Conservation (phyloP, 2,113 vertebrate species). For the Toxostoma redivivum region DNA sequence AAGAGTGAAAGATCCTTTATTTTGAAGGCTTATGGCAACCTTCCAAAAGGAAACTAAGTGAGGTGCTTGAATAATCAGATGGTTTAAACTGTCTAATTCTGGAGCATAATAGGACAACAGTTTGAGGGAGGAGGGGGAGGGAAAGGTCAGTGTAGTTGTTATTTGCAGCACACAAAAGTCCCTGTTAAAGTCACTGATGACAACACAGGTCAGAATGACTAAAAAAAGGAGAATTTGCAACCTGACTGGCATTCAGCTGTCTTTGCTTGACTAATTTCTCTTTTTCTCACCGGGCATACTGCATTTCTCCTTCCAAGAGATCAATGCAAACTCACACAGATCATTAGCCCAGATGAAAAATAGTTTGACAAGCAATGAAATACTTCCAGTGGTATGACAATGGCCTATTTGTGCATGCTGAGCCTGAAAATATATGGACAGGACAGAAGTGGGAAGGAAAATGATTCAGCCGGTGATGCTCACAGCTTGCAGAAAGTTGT, state of each 20-base stretch:
- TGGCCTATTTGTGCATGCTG: not conserved
- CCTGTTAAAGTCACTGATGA: not conserved
- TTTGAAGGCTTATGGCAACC: not conserved
- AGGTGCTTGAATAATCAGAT: not conserved
- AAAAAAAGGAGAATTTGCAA: not conserved
- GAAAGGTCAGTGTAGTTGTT: not conserved
- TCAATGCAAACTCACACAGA: not conserved
- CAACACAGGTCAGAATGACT: not conserved
- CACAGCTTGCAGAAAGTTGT: not conserved
- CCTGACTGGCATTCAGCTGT: not conserved
- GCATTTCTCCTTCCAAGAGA: not conserved
- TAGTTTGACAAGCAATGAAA: slow-evolving; percentile 19
- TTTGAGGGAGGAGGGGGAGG: not conserved
- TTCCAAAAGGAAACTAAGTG: not conserved
- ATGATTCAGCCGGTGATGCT: not conserved
- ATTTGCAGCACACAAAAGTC: not conserved
- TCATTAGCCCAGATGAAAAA: slow-evolving; percentile 27
- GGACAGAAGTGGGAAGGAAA: not conserved
- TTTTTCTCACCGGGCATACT: not conserved
- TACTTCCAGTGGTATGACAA: not conserved
- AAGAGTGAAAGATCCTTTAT: not conserved
- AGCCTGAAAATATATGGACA: slow-evolving; percentile 6
- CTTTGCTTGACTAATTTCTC: not conserved
- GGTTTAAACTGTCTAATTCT: not conserved
- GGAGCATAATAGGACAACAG: not conserved